phyloP scores from a whole-genome alignment of 2,888 invertebrate species.

The Cerastis leucographa region DNA sequence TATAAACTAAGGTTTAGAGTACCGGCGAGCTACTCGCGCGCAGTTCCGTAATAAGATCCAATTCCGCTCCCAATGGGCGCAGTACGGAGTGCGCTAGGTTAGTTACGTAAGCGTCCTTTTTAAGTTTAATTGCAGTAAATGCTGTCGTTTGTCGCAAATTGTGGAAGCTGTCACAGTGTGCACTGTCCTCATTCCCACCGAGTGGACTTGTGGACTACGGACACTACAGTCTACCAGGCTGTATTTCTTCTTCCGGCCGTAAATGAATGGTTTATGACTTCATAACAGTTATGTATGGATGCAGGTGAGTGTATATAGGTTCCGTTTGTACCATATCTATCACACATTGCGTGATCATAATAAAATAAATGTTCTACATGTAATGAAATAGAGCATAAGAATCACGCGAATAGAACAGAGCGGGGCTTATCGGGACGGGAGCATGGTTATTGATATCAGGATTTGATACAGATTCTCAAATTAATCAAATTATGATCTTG shows the following conservation, averaged over 20 bases:
- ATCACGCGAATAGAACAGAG: background rate
- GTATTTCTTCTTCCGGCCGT: conserved; percentile 13
- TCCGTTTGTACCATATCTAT: background rate
- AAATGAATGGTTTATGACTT: conserved; percentile 28
- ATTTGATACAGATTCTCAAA: background rate
- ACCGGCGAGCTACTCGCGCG: conserved; percentile 9
- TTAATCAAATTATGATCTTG: background rate
- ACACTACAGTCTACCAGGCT: background rate
- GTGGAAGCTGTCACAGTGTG: conserved; percentile 43
- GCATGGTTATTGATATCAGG: background rate
- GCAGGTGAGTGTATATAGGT: conserved; percentile 1
- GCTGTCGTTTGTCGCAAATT: conserved; percentile 57
- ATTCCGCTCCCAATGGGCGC: conserved; percentile 44
- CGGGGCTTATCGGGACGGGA: no score
- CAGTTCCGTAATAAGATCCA: conserved; percentile 52
- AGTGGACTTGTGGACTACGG: conserved; percentile 1
- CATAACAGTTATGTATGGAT: conserved; percentile 23
- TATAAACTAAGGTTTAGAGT: conserved; percentile 48
- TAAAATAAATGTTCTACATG: background rate
- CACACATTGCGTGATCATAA: background rate
- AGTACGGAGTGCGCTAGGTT: conserved; percentile 31
- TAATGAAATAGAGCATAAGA: no score
- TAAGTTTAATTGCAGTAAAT: conserved; percentile 67
- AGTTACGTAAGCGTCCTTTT: conserved; percentile 67
- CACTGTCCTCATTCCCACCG: conserved; percentile 53